Evolutionary conservation across 2,113 vertebrate species (phyloP).

Genomic region (Clupea harengus): DNA sequence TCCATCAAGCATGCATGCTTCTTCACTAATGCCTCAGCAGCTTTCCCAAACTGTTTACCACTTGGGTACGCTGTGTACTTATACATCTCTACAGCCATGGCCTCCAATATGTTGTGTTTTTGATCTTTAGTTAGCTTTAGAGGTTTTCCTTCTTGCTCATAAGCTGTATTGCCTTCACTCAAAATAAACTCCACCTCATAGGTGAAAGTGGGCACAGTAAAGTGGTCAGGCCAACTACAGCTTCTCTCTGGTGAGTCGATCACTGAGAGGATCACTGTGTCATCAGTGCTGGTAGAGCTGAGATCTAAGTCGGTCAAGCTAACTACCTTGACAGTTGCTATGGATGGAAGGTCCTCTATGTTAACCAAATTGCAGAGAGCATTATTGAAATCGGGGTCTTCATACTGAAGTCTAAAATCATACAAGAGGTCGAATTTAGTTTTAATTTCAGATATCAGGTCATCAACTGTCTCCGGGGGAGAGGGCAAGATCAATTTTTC

Average conservation of each 20-base stretch:
- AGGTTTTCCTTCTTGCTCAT: conserved; percentile 27
- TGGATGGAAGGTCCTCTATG: conserved; percentile 34
- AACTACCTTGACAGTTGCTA: conserved; percentile 40
- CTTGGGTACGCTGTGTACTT: conserved; percentile 35
- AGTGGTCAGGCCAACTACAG: conserved; percentile 13
- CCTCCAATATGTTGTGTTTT: conserved; percentile 37
- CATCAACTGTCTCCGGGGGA: conserved; percentile 26
- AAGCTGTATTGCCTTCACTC: conserved; percentile 33
- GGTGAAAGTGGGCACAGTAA: conserved; percentile 30
- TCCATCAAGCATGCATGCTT: conserved; percentile 44
- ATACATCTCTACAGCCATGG: conserved; percentile 37
- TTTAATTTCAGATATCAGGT: conserved; percentile 26
- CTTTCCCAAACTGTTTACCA: conserved; percentile 29
- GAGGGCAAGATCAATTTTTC: conserved; percentile 15
- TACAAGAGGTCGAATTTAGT: conserved; percentile 29
- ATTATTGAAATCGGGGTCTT: conserved; percentile 40
- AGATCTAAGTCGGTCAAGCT: conserved; percentile 26
- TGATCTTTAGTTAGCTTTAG: conserved; percentile 38
- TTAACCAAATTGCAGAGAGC: conserved; percentile 41
- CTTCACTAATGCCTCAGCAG: conserved; percentile 21
- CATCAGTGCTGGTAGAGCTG: conserved; percentile 41
- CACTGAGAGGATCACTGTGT: background rate
- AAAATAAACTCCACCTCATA: conserved; percentile 31
- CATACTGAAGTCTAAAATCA: conserved; percentile 42
- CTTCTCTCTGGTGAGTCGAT: background rate